Evolutionary conservation across 2,113 vertebrate species (phyloP), one percentile per base, ranked within the genome.

Genomic region (Nothoprocta pentlandii): DNA sequence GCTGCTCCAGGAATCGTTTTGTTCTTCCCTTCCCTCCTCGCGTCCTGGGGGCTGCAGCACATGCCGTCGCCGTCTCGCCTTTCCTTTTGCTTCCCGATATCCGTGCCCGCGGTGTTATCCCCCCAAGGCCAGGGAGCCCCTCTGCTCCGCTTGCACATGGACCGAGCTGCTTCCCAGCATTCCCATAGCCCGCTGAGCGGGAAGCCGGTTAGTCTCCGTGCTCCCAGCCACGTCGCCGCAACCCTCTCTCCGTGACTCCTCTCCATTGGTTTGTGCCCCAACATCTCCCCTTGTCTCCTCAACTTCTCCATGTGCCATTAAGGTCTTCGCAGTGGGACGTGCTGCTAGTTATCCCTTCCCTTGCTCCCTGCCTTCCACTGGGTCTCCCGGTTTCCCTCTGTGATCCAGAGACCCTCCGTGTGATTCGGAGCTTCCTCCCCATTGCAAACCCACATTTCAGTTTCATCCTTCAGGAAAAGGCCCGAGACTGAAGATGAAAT

Each of bases 401-500:
- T 80, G 93, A 93, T 97, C 92, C 83, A 89, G 90, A 89, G 87
- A 84, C 36, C 12, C 77, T 90, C 80, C 89, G 92, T 93, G 90
- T 93, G 95, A 93, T 96, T 95, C 90, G 78, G 76, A 69, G 74
- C 95, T 95, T 94, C 73, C 47, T 91, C n/a, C 80, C 83, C 2
- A 0, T 89, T 92, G 84, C 80, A 93, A 93, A 90, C 93, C n/a
- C 14, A 26, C 84, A 70, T 93, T 97, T 95, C 93, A 89, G 54
- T 82, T 95, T 94, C 77, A 87, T 95, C 90, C 89, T 94, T 95
- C 90, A 87, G 84, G 93, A 82, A 94, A 95, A 90, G 93, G 94
- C 94, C 94, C 95, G 84, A 90, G 94, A 94, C 83, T 92, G 94
- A 96, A 95, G 96, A 94, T 94, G 94, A 95, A 94, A 95, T 92